phyloP scores from a whole-genome alignment of 2,113 vertebrate genomes.

The Phylloscopus trochilus region DNA sequence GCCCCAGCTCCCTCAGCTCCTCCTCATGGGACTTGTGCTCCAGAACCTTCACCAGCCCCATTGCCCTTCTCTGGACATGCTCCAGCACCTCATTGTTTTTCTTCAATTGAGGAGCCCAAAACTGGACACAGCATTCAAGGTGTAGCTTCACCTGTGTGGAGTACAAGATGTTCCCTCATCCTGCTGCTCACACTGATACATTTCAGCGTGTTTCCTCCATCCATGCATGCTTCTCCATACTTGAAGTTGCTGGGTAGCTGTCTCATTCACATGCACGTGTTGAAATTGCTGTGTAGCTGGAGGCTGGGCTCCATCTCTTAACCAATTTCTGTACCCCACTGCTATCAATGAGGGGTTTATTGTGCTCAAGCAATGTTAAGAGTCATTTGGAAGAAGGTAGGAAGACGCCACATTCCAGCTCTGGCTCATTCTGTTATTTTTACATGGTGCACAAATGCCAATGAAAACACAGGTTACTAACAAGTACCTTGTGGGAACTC shows the following conservation, averaged over 20 bases:
- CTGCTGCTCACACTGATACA: not conserved
- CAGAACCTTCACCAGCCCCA: too few relatives aligned
- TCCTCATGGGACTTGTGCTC: not conserved
- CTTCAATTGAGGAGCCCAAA: not conserved
- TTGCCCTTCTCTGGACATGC: not conserved
- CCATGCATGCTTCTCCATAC: too few relatives aligned
- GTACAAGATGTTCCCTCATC: not conserved
- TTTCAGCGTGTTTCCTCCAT: not conserved
- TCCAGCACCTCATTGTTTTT: not conserved
- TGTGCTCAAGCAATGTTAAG: accelerated
- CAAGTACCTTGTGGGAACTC: not conserved
- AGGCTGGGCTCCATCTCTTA: not conserved
- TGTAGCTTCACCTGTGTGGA: not conserved
- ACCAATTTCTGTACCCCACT: accelerated
- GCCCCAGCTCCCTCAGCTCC: not conserved
- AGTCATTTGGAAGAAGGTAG: not conserved
- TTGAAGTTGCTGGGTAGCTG: accelerated
- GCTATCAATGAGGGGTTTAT: not conserved
- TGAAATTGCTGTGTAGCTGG: not conserved
- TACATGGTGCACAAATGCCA: accelerated
- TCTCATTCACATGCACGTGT: not conserved
- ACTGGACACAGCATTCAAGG: not conserved
- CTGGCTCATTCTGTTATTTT: not conserved
- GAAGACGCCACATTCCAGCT: not conserved
- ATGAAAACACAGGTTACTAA: not conserved